A percentile compares a stretch with the other conserved stretches of the same genome.
Evolutionary conservation across 2,888 invertebrate species (phyloP).

Genomic region (Plusia festucae): DNA sequence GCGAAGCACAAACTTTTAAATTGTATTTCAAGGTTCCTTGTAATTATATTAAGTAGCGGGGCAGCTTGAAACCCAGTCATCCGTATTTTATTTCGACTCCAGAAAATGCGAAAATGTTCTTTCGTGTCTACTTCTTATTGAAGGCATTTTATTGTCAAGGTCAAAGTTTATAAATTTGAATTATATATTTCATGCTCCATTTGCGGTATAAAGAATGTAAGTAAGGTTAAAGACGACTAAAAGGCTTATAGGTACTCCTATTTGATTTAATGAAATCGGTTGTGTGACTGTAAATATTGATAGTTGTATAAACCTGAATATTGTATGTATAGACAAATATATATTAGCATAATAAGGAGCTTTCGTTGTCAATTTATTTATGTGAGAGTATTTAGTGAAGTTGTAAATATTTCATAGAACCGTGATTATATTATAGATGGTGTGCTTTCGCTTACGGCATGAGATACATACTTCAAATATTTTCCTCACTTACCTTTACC

Average conservation of each 20-base stretch:
- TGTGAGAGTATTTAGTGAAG: conserved; percentile 67
- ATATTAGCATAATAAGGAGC: conserved; percentile 64
- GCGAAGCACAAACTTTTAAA: conserved; percentile 50
- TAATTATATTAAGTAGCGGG: conserved; percentile 50
- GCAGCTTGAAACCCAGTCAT: conserved; percentile 35
- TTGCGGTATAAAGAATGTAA: conserved; percentile 14
- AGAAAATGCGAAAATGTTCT: conserved; percentile 18
- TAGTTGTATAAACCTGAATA: conserved; percentile 67
- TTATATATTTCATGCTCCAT: conserved; percentile 7
- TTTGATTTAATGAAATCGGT: conserved; percentile 76
- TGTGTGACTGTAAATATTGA: conserved; percentile 83
- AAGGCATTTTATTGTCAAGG: background rate
- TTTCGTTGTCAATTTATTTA: conserved; percentile 77
- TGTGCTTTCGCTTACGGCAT: conserved; percentile 53
- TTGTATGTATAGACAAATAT: conserved; percentile 67
- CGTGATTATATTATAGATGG: conserved; percentile 47
- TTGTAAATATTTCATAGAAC: conserved; percentile 68
- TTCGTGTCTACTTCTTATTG: conserved; percentile 9
- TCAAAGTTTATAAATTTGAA: background rate
- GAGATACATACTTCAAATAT: conserved; percentile 5
- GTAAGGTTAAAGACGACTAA: conserved; percentile 38
- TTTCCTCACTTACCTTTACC: too few relatives aligned
- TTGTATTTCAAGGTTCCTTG: conserved; percentile 54
- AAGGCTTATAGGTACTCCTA: conserved; percentile 70
- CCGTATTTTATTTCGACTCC: conserved; percentile 33